A percentile compares a stretch with the other conserved stretches of the same genome.
phyloP scores from a whole-genome alignment of 2,888 invertebrate genomes.

The Dendrolimus houi region DNA sequence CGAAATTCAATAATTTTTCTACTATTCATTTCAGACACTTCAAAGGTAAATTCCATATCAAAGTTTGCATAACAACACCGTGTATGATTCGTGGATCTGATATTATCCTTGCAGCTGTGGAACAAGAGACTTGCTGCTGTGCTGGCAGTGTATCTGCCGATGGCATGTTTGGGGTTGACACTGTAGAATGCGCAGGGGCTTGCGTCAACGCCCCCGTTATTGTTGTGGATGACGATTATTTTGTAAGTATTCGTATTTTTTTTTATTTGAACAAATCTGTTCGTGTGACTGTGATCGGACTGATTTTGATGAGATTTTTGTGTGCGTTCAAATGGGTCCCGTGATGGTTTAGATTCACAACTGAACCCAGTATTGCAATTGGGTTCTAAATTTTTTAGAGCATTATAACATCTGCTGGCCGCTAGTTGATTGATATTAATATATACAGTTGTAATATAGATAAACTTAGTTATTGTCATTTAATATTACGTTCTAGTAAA shows the following conservation, averaged over 20 bases:
- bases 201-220: slow-evolving; percentile 60
- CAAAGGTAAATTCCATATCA: slow-evolving; percentile 54
- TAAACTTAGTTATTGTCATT: too few relatives aligned
- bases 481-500: too few relatives aligned
- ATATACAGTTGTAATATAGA: too few relatives aligned
- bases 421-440: too few relatives aligned
- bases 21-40: slow-evolving; percentile 27
- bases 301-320: too few relatives aligned
- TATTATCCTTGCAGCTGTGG: slow-evolving; percentile 37
- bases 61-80: slow-evolving; percentile 55
- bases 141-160: slow-evolving; percentile 43
- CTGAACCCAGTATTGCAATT: too few relatives aligned
- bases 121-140: slow-evolving; percentile 39
- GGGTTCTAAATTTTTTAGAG: too few relatives aligned
- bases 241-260: slow-evolving; percentile 29
- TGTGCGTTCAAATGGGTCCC: too few relatives aligned
- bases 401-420: too few relatives aligned
- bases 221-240: slow-evolving; percentile 59
- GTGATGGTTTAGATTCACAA: too few relatives aligned
- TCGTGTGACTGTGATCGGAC: too few relatives aligned
- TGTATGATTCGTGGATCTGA: slow-evolving; percentile 63
- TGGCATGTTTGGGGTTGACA: slow-evolving; percentile 53
- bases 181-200: slow-evolving; percentile 56
- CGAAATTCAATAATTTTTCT: neutral
- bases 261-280: too few relatives aligned